Conservation (phyloP, 2,113 vertebrate species). For the Mastomys natalensis region DNA sequence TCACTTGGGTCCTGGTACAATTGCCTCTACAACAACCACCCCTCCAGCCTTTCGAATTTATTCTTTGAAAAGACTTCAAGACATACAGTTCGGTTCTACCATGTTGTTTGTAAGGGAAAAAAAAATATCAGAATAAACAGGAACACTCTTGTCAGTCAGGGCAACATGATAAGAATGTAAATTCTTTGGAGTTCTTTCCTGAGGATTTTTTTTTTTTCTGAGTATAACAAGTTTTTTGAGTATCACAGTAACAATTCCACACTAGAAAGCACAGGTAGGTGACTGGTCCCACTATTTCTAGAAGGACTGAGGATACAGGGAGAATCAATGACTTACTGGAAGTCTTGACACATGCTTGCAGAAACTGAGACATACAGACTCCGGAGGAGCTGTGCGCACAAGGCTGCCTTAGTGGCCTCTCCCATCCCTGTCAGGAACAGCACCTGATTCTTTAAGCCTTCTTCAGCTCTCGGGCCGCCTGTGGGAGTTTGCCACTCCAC, state of each 20-base stretch:
- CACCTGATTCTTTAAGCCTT: not conserved
- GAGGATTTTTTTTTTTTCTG: slow-evolving; percentile 25
- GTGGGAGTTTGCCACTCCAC: not conserved
- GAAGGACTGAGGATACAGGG: not conserved
- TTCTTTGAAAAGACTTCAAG: slow-evolving; percentile 24
- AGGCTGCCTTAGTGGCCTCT: fast-evolving
- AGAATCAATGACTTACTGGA: not conserved
- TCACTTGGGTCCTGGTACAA: too few relatives aligned
- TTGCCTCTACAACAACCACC: not conserved
- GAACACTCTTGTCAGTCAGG: not conserved
- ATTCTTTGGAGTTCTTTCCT: not conserved
- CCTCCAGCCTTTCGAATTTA: not conserved
- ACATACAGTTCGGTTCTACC: not conserved
- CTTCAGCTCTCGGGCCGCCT: not conserved
- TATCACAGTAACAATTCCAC: not conserved
- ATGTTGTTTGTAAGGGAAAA: not conserved
- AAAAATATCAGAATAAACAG: not conserved
- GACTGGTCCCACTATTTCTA: not conserved
- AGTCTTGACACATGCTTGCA: not conserved
- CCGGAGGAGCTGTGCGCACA: fast-evolving
- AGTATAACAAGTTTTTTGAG: slow-evolving; percentile 1
- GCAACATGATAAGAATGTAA: not conserved
- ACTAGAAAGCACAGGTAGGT: slow-evolving; percentile 1
- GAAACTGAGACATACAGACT: not conserved
- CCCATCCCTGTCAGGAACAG: not conserved